A percentile compares a stretch with the other conserved stretches of the same genome.
phyloP scores from a whole-genome alignment of 2,888 invertebrate genomes.

The Gordius sp. region DNA sequence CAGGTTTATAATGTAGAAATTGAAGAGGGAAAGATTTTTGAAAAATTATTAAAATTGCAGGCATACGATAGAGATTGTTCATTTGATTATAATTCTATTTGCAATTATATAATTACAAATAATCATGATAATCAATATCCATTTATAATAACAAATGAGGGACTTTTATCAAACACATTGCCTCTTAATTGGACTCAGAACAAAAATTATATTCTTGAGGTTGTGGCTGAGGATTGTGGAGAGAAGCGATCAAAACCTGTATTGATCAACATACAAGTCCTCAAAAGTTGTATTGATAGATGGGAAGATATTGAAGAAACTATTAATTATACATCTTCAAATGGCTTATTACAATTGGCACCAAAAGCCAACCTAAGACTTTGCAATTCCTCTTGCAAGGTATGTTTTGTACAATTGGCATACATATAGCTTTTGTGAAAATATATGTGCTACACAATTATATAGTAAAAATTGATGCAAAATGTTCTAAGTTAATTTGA shows the following conservation, averaged over 20 bases:
- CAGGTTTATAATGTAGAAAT: conserved; percentile 25
- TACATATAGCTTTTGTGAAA: too few relatives aligned
- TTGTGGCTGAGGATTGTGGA: conserved; percentile 11
- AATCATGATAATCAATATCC: neutral
- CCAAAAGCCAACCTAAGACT: neutral
- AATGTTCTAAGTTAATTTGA: too few relatives aligned
- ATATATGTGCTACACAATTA: too few relatives aligned
- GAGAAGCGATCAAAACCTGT: neutral
- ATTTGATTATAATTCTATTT: conserved; percentile 9
- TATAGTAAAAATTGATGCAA: too few relatives aligned
- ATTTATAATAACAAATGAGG: neutral
- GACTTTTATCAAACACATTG: neutral
- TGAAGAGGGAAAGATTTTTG: conserved; percentile 25
- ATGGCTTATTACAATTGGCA: neutral
- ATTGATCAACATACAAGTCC: neutral
- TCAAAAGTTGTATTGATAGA: neutral
- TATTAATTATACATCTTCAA: neutral
- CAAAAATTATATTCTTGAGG: neutral
- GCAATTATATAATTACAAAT: neutral
- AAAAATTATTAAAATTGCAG: conserved; percentile 24
- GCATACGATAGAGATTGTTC: neutral
- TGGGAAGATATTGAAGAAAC: neutral
- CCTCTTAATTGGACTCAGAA: neutral
- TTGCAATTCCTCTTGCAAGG: too few relatives aligned
- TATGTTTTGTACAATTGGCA: too few relatives aligned